Evolutionary conservation across 2,113 vertebrate species (phyloP).

Genomic region (Zapornia atra): DNA sequence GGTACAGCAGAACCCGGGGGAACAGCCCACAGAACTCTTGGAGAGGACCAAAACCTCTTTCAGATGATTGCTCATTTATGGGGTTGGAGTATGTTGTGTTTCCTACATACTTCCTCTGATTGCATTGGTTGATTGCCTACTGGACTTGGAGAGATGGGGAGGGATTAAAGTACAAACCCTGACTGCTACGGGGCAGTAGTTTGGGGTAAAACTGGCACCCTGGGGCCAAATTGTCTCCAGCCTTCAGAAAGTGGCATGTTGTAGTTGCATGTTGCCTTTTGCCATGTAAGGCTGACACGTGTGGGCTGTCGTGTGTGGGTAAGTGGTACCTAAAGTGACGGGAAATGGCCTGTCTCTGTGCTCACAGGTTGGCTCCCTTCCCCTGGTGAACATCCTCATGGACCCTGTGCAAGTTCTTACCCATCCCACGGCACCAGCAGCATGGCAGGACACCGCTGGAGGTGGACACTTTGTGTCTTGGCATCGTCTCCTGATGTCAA

Average conservation of each 20-base stretch:
- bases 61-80: too few species aligned
- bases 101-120: not conserved
- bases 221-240: not conserved
- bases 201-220: not conserved
- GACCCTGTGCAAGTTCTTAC: not conserved
- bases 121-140: not conserved
- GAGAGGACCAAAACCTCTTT: not conserved
- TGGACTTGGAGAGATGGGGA: not conserved
- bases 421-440: not conserved
- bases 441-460: not conserved
- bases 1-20: not conserved
- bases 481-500: not conserved
- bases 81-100: not conserved
- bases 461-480: not conserved
- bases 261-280: not conserved
- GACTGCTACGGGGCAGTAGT: not conserved
- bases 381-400: not conserved
- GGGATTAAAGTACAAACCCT: not conserved
- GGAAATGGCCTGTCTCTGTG: not conserved
- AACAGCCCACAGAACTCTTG: not conserved
- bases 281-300: not conserved
- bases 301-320: not conserved
- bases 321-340: not conserved
- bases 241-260: not conserved
- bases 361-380: not conserved